These are phyloP conservation scores for Torymus aiolomorphi DNA, from an alignment of 2,888 invertebrate species.

Conservation along the genomic window DNA sequence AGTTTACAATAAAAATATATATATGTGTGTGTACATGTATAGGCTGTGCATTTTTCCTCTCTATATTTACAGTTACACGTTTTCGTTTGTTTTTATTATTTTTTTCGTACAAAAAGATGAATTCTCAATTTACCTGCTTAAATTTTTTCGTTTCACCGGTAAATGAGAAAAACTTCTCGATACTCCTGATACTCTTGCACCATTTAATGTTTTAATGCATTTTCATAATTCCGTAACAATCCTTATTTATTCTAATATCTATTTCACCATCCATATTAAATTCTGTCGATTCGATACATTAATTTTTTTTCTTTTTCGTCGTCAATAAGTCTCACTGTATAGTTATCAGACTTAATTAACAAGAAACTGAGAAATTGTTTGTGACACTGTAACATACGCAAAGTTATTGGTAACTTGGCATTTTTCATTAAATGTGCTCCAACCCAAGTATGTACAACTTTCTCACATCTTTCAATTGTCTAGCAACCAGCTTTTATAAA, in stretches of 20 bases:
- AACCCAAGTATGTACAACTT: conserved; percentile 35
- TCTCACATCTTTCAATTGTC: conserved; percentile 42
- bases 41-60: conserved; percentile 68
- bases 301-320: conserved; percentile 38
- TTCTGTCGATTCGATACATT: conserved; percentile 49
- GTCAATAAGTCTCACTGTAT: conserved; percentile 43
- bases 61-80: conserved; percentile 59
- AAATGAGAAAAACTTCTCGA: conserved; percentile 50
- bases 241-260: conserved; percentile 50
- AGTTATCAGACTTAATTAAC: conserved; percentile 52
- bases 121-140: conserved; percentile 51
- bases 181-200: conserved; percentile 46
- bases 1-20: conserved; percentile 64
- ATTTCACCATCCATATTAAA: conserved; percentile 57
- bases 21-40: conserved; percentile 58
- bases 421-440: conserved; percentile 49
- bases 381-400: conserved; percentile 49
- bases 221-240: conserved; percentile 54
- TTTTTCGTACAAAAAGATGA: conserved; percentile 61
- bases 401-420: conserved; percentile 55
- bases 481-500: conserved; percentile 48
- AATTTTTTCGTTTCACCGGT: conserved; percentile 29
- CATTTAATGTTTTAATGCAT: conserved; percentile 35
- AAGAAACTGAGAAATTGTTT: conserved; percentile 52
- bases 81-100: conserved; percentile 50